Evolutionary conservation across 2,888 invertebrate genomes (phyloP).

Genomic region (Alviniconcha strummeri): DNA sequence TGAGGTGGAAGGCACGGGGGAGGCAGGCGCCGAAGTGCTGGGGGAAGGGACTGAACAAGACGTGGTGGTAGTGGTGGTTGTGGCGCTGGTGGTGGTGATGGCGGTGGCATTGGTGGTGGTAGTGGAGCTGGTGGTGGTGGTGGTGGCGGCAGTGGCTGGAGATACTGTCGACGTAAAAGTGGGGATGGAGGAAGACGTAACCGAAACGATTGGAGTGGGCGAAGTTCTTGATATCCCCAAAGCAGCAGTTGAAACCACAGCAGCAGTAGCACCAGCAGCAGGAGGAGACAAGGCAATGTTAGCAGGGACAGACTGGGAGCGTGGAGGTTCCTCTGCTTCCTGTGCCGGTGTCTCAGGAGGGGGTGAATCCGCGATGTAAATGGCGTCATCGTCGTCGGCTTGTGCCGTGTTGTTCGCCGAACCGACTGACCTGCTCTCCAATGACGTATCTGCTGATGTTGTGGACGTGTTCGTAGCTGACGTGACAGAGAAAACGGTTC

Average conservation of each 20-base stretch:
- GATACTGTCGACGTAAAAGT: neutral
- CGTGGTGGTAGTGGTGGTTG: too few relatives aligned
- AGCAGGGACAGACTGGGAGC: neutral
- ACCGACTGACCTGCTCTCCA: too few relatives aligned
- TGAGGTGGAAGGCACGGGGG: neutral
- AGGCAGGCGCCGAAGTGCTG: neutral
- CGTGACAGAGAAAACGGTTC: neutral
- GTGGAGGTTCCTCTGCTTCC: too few relatives aligned
- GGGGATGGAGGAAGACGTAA: neutral
- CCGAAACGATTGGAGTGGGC: neutral
- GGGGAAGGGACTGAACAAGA: neutral
- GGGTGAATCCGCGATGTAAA: conserved; percentile 18
- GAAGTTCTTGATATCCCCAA: neutral
- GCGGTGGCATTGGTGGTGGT: too few relatives aligned
- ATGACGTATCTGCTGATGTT: neutral
- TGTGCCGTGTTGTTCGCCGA: too few relatives aligned
- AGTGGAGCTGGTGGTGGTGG: neutral
- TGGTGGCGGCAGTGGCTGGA: neutral
- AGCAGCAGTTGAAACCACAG: neutral
- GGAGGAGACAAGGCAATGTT: neutral
- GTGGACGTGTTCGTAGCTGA: neutral
- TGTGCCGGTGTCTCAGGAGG: neutral
- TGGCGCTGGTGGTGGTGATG: too few relatives aligned
- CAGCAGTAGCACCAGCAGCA: neutral
- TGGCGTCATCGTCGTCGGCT: neutral